These are phyloP conservation scores for Elephas maximus DNA, from an alignment of 2,113 vertebrate species.

Conservation along the genomic window DNA sequence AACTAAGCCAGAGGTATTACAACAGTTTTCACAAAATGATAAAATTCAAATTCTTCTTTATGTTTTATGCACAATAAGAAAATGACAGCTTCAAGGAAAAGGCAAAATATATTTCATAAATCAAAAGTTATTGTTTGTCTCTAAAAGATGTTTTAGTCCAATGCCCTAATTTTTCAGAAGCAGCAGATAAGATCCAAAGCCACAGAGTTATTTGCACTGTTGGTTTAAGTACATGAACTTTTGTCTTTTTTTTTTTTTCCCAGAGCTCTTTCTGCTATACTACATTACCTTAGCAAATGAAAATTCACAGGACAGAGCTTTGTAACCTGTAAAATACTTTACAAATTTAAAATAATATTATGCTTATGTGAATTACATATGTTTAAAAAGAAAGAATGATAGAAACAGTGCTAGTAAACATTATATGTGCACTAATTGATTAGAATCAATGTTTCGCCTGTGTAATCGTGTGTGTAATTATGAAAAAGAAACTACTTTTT, in stretches of 20 bases:
- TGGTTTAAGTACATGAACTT: neutral
- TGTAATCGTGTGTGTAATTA: neutral
- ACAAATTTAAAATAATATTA: constrained; percentile 36
- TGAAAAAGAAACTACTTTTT: neutral
- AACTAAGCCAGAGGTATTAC: constrained; percentile 12
- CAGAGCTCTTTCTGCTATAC: neutral
- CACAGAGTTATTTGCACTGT: neutral
- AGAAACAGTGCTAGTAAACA: constrained; percentile 5
- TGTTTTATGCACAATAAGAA: constrained; percentile 2
- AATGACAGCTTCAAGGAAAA: constrained; percentile 43
- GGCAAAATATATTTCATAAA: neutral
- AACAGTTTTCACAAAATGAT: constrained; percentile 32
- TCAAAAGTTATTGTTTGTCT: constrained; percentile 1
- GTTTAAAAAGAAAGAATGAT: constrained; percentile 33
- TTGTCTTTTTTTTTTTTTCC: neutral
- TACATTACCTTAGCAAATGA: neutral
- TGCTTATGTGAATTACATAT: neutral
- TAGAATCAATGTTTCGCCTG: neutral
- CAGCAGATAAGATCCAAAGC: neutral
- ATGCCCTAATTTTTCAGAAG: constrained; percentile 29
- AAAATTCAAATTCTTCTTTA: neutral
- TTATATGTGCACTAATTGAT: neutral
- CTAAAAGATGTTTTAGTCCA: neutral
- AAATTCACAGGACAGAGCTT: neutral
- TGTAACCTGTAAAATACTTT: neutral